phyloP scores from a whole-genome alignment of 2,888 invertebrate genomes.

The Meiosimyza platycephala region DNA sequence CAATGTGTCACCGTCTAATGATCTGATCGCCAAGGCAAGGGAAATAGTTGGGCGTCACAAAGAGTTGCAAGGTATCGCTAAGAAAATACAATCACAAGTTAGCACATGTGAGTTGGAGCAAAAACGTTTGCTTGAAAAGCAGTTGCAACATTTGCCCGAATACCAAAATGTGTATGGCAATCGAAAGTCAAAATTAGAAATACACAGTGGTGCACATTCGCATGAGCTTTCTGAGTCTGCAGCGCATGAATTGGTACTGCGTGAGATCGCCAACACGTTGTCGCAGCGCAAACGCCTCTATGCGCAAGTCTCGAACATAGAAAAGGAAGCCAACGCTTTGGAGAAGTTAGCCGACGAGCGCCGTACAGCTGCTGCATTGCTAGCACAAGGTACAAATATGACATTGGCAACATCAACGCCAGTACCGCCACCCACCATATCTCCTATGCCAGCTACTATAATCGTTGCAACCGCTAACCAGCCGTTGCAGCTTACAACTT shows the following conservation, averaged over 20 bases:
- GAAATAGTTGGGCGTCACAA: conserved; percentile 94
- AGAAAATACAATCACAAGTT: conserved; percentile 87
- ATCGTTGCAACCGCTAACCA: conserved; percentile 49
- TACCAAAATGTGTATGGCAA: conserved; percentile 59
- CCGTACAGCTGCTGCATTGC: conserved; percentile 66
- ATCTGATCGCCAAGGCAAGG: conserved; percentile 86
- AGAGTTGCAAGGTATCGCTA: conserved; percentile 89
- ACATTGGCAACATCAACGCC: conserved; percentile 47
- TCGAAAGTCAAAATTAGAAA: conserved; percentile 58
- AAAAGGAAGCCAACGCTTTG: conserved; percentile 80
- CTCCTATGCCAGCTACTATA: conserved; percentile 44
- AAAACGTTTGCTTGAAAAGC: conserved; percentile 76
- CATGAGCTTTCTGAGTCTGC: conserved; percentile 75
- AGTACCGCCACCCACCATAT: background rate
- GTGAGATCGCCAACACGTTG: conserved; percentile 87
- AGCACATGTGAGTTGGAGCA: conserved; percentile 78
- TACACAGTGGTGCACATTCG: conserved; percentile 53
- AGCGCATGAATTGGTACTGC: conserved; percentile 84
- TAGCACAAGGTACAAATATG: conserved; percentile 65
- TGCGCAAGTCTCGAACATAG: conserved; percentile 81
- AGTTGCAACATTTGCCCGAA: conserved; percentile 81
- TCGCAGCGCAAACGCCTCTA: conserved; percentile 87
- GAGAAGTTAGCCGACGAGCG: conserved; percentile 79
- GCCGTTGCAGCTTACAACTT: conserved; percentile 43
- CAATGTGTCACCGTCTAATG: conserved; percentile 86